Conservation (phyloP, 2,113 vertebrate species). For the Gymnorhina tibicen region DNA sequence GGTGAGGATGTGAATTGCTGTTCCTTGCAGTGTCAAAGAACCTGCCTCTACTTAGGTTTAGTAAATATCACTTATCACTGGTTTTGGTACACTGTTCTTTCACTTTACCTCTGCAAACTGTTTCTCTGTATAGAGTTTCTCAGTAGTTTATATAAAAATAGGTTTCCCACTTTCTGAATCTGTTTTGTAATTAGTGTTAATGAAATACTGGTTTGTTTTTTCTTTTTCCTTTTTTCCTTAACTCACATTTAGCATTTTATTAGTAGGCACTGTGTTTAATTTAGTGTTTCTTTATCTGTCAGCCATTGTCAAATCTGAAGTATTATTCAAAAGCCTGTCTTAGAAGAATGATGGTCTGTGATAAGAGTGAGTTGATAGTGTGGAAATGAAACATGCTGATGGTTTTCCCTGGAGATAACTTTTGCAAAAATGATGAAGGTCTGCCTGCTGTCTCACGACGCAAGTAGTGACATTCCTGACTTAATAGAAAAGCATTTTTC, state of each 20-base stretch:
- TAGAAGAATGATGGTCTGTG: conserved; percentile 39
- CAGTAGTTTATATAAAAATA: background rate
- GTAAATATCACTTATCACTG: background rate
- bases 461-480: conserved; percentile 38
- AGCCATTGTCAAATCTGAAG: conserved; percentile 10
- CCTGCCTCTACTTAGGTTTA: background rate
- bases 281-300: background rate
- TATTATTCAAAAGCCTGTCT: conserved; percentile 16
- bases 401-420: conserved; percentile 49
- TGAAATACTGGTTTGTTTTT: background rate
- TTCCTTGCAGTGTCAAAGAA: background rate
- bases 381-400: conserved; percentile 46
- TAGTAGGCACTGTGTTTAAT: background rate
- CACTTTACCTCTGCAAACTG: background rate
- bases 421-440: conserved; percentile 60
- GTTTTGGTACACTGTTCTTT: background rate
- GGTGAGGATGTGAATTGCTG: background rate
- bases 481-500: conserved; percentile 68
- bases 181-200: background rate
- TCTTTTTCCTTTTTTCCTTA: background rate
- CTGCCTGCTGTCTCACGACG: conserved; percentile 23
- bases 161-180: background rate
- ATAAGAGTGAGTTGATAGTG: conserved; percentile 45
- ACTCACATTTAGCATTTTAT: background rate
- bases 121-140: background rate